Percentiles rank a stretch among this genome's conserved stretches.
These are phyloP conservation scores for Acropora tenuis DNA, from an alignment of 64 coral and sea anemone genomes.

Conservation along the genomic window DNA sequence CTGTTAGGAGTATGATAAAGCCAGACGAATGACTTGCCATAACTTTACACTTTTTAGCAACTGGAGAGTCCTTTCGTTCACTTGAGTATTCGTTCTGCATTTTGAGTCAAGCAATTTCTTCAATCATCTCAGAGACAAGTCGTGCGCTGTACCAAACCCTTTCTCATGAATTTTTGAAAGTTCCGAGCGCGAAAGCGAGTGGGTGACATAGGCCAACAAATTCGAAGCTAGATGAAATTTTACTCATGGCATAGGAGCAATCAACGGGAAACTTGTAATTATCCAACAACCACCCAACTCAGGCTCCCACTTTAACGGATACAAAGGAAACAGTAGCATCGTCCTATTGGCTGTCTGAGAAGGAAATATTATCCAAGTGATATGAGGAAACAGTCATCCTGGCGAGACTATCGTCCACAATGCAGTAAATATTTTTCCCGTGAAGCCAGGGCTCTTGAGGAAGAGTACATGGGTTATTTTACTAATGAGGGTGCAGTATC, in stretches of 20 bases:
- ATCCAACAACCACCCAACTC: not conserved
- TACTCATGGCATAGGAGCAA: not conserved
- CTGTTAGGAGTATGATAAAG: not conserved
- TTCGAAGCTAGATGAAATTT: not conserved
- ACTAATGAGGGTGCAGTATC: slow-evolving; percentile 19
- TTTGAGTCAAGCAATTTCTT: not conserved
- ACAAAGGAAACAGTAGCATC: no score
- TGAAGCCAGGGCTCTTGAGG: not conserved
- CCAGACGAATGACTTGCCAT: not conserved
- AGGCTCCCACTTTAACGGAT: not conserved
- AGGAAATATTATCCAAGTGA: not conserved
- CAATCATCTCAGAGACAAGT: not conserved
- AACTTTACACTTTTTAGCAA: not conserved
- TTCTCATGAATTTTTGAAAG: not conserved
- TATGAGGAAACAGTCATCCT: not conserved
- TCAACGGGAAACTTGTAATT: not conserved
- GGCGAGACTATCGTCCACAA: not conserved
- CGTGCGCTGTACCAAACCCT: not conserved
- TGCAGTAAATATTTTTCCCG: not conserved
- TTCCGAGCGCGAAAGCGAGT: not conserved
- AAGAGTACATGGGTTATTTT: slow-evolving; percentile 1
- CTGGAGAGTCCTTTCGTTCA: not conserved
- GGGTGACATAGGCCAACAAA: not conserved
- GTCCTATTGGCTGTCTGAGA: not conserved
- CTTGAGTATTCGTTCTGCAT: not conserved